Evolutionary conservation across 92 coral and sea anemone genomes (phyloP), one percentile per base, ranked within the genome.

Genomic region (Phymanthus crucifer): DNA sequence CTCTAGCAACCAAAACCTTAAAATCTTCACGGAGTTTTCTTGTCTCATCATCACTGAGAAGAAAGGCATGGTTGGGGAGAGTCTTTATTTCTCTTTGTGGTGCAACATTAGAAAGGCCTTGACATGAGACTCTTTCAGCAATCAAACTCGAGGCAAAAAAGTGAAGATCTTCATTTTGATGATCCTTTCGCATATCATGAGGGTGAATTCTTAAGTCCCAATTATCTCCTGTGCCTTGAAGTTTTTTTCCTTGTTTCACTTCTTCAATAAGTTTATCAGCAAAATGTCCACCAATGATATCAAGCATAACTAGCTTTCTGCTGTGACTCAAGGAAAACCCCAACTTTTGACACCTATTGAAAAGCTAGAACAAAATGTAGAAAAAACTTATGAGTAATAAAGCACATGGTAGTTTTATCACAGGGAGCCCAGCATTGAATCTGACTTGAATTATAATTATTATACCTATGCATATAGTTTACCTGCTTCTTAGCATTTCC

Each of bases 401-500:
- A n/a, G n/a, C n/a, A n/a, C n/a, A n/a, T n/a, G n/a, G n/a, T n/a
- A n/a, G n/a, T n/a, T n/a, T n/a, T n/a, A n/a, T n/a, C n/a, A n/a
- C n/a, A n/a, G n/a, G n/a, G n/a, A n/a, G n/a, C n/a, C n/a, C n/a
- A n/a, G n/a, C n/a, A n/a, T n/a, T n/a, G n/a, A n/a, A n/a, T n/a
- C n/a, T n/a, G n/a, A n/a, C n/a, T n/a, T n/a, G n/a, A n/a, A n/a
- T n/a, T n/a, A 29, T 73, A 81, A 45, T 45, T 10, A 45, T 45
- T 45, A 17, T 45, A 8, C 50, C 50, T 17, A 45, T 45, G 8
- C 50, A 45, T 45, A 45, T 45, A 12, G 16, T 27, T 27, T 43
- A 86, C 89, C 85, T 86, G 68, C 66, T 88, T 87, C 24, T 66
- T 73, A 6, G 91, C 91, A 43, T 79, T 74, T 36, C 88, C 91